Percentiles rank a stretch among this genome's conserved stretches.
These are phyloP conservation scores for Acanthoscelides obtectus DNA, from an alignment of 2,888 invertebrate species.

Conservation along the genomic window DNA sequence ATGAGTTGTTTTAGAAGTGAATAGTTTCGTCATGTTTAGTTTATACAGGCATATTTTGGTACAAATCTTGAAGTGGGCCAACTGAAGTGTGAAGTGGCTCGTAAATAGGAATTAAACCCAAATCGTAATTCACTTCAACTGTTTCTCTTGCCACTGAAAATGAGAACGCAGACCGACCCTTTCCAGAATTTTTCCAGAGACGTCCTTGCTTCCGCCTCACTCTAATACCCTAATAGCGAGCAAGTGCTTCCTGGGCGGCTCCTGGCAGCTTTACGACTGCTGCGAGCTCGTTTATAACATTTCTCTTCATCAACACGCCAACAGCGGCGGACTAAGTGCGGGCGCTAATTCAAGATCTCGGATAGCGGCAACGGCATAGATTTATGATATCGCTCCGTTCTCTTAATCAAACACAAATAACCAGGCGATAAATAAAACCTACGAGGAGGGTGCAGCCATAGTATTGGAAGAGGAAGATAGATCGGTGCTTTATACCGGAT, in stretches of 20 bases:
- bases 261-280: conserved; percentile 42
- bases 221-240: conserved; percentile 36
- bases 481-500: not conserved
- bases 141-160: too few species aligned
- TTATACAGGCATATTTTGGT: too few species aligned
- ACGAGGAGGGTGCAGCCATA: not conserved
- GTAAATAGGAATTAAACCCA: too few species aligned
- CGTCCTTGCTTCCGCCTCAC: conserved; percentile 24
- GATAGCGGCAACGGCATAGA: not conserved
- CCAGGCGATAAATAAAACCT: not conserved
- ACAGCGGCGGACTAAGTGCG: conserved; percentile 25
- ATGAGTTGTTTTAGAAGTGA: too few species aligned
- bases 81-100: too few species aligned
- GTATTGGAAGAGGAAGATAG: not conserved
- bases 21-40: too few species aligned
- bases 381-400: not conserved
- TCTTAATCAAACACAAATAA: not conserved
- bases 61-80: too few species aligned
- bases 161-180: not conserved
- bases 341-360: conserved; percentile 19
- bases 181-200: not conserved
- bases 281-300: conserved; percentile 37
- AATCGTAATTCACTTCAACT: too few species aligned
- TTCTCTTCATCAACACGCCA: conserved; percentile 41
- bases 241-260: conserved; percentile 41